phyloP scores from a whole-genome alignment of 2,797 vertebrate genomes.

The Cetoscarus ocellatus region DNA sequence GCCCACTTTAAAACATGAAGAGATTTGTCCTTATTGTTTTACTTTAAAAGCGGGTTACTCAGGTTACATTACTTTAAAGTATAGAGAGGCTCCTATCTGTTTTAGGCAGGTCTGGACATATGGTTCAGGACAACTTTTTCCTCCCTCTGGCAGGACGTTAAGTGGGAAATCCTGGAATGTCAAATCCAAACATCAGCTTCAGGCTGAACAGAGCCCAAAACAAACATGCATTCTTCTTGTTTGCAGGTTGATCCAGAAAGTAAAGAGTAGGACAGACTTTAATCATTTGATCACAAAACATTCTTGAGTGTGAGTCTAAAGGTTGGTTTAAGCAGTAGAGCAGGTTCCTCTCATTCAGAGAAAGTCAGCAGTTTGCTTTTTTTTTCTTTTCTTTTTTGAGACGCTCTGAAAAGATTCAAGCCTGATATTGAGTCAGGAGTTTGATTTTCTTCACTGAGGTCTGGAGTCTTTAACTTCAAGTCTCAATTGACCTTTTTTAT shows the following conservation, averaged over 20 bases:
- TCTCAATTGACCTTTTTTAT: neutral
- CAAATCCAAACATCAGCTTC: slow-evolving; percentile 14
- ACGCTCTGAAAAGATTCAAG: too few relatives aligned
- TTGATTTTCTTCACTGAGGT: too few relatives aligned
- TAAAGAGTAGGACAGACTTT: neutral
- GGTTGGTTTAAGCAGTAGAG: slow-evolving; percentile 27
- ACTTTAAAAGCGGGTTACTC: too few relatives aligned
- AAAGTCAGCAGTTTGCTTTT: neutral
- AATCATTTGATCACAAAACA: neutral
- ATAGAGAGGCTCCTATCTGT: too few relatives aligned
- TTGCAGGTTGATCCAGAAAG: neutral
- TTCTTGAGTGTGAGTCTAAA: slow-evolving; percentile 47
- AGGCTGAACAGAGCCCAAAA: neutral
- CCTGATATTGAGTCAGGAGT: too few relatives aligned
- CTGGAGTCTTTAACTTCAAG: too few relatives aligned
- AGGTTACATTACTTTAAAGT: too few relatives aligned
- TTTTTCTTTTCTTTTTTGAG: too few relatives aligned
- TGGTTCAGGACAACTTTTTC: slow-evolving; percentile 1
- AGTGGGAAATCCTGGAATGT: slow-evolving; percentile 51
- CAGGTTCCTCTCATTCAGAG: neutral
- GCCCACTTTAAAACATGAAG: too few relatives aligned
- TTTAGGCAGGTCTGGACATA: too few relatives aligned
- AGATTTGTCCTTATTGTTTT: too few relatives aligned
- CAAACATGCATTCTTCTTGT: neutral
- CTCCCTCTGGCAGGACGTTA: slow-evolving; percentile 20